These are phyloP conservation scores for Drosophila mettleri DNA, from an alignment of 2,888 invertebrate species.

Conservation along the genomic window DNA sequence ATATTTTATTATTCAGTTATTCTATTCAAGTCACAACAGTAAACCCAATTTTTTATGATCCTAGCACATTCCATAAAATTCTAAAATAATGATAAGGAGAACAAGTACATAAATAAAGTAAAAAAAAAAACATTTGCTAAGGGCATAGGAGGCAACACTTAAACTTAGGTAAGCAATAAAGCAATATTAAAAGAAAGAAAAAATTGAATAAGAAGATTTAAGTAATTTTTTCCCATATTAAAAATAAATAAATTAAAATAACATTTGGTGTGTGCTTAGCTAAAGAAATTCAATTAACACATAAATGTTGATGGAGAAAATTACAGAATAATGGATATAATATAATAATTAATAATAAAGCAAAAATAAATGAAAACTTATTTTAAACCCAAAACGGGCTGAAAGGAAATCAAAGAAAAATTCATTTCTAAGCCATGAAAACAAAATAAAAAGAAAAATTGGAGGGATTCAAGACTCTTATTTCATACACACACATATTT, in stretches of 20 bases:
- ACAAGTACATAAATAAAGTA: background rate
- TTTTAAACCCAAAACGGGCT: conserved; percentile 15
- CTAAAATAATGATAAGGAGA: background rate
- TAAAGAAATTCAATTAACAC: conserved; percentile 60
- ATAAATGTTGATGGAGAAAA: conserved; percentile 50
- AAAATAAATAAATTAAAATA: conserved; percentile 4
- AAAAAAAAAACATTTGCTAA: conserved; percentile 31
- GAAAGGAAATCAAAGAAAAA: conserved; percentile 13
- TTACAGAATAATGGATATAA: conserved; percentile 8
- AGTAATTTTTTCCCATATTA: conserved; percentile 46
- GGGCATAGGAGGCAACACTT: conserved; percentile 13
- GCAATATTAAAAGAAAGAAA: conserved; percentile 57
- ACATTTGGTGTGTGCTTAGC: conserved; percentile 50
- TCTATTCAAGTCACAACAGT: too few species aligned
- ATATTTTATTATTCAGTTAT: too few species aligned
- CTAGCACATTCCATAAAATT: too few species aligned
- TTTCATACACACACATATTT: conserved; percentile 64
- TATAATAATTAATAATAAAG: conserved; percentile 26
- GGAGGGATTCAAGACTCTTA: conserved; percentile 85
- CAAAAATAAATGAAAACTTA: conserved; percentile 24
- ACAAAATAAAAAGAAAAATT: conserved; percentile 63
- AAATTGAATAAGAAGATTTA: conserved; percentile 33
- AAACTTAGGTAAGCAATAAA: conserved; percentile 51
- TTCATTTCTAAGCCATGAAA: conserved; percentile 46
- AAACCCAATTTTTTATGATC: conserved; percentile 7